These are phyloP conservation scores for Leptopilina boulardi DNA, from an alignment of 1,140 invertebrate genomes.

Conservation along the genomic window DNA sequence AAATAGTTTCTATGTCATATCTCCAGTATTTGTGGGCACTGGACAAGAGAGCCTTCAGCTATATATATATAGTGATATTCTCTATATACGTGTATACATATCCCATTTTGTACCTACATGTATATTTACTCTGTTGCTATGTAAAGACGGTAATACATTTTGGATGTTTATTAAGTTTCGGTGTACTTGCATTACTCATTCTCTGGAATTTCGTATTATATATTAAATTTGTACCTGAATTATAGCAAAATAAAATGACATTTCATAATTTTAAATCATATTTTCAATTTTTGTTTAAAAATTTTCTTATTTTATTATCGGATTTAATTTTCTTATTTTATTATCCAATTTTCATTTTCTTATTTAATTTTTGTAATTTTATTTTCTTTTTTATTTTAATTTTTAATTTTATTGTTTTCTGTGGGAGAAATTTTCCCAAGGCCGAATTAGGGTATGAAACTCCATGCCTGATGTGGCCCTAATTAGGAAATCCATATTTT, in stretches of 20 bases:
- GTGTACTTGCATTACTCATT: neutral
- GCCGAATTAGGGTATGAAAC: too few species aligned
- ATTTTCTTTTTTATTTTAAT: too few species aligned
- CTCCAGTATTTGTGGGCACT: constrained; percentile 38
- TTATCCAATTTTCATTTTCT: too few species aligned
- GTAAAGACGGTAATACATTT: constrained; percentile 15
- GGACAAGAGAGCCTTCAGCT: neutral
- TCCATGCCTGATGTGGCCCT: too few species aligned
- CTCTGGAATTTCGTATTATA: neutral
- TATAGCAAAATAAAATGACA: neutral
- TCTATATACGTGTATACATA: neutral
- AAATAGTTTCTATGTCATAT: constrained; percentile 38
- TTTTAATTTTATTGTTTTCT: too few species aligned
- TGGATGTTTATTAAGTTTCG: neutral
- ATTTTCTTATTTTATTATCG: too few species aligned
- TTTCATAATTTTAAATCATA: neutral
- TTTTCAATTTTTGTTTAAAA: neutral
- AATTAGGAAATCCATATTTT: too few species aligned
- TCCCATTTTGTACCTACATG: neutral
- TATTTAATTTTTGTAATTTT: too few species aligned
- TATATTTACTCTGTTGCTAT: neutral
- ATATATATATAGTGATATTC: neutral
- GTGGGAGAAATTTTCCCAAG: too few species aligned
- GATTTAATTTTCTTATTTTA: too few species aligned
- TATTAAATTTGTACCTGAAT: neutral